Percentiles rank a stretch among this genome's conserved stretches.
Evolutionary conservation across 2,797 vertebrate genomes (phyloP).

Genomic region (Acanthornis magna): DNA sequence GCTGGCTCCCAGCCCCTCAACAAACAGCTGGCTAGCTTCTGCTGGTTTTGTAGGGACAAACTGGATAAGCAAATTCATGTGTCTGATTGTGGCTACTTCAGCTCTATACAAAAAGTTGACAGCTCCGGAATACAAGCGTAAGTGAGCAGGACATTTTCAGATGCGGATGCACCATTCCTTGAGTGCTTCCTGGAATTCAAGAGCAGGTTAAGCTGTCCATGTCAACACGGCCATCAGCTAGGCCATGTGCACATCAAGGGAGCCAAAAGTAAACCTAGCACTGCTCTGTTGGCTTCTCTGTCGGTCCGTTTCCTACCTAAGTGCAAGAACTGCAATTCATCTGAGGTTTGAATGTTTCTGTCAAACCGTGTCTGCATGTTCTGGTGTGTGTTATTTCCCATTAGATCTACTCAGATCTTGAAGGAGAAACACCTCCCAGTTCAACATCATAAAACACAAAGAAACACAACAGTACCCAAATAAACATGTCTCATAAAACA

Average conservation of each 20-base stretch:
- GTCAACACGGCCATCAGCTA: not conserved
- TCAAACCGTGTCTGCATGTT: not conserved
- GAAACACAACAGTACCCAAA: not conserved
- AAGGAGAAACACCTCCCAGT: not conserved
- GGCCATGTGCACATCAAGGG: not conserved
- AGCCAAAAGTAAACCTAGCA: not conserved
- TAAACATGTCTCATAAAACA: constrained; percentile 28
- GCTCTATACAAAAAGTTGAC: not conserved
- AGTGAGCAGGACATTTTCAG: not conserved
- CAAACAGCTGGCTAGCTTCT: not conserved
- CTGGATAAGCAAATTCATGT: not conserved
- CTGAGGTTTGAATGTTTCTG: not conserved
- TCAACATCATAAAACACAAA: constrained; percentile 4
- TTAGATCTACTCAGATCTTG: not conserved
- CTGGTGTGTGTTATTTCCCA: not conserved
- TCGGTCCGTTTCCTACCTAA: not conserved
- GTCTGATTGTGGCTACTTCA: not conserved
- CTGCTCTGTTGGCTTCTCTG: not conserved
- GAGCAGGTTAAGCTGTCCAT: not conserved
- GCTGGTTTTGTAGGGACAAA: not conserved
- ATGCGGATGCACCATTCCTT: not conserved
- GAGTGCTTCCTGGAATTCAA: not conserved
- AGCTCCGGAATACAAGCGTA: not conserved
- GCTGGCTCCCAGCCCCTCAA: not conserved
- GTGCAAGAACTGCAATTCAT: not conserved